Percentiles rank a stretch among this genome's conserved stretches.
phyloP scores from a whole-genome alignment of 2,113 vertebrate genomes.

The Silurus glanis region DNA sequence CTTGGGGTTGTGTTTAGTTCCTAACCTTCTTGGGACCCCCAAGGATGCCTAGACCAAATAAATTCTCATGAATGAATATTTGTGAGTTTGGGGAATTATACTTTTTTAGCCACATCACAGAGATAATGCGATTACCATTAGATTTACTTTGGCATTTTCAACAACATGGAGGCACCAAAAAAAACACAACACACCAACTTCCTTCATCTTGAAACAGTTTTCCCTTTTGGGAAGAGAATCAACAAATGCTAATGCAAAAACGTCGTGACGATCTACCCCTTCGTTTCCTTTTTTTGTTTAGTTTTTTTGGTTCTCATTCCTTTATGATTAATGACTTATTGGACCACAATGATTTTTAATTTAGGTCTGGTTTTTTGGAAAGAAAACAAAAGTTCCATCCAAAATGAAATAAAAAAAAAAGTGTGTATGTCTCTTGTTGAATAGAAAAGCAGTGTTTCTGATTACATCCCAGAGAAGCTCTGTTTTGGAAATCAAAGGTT shows the following conservation, averaged over 20 bases:
- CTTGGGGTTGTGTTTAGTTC: background rate
- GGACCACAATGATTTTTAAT: conserved; percentile 24
- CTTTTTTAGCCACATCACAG: background rate
- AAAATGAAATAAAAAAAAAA: conserved; percentile 29
- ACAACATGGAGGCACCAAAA: background rate
- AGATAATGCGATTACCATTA: background rate
- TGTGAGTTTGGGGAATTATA: background rate
- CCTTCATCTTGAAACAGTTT: background rate
- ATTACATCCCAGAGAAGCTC: conserved; percentile 35
- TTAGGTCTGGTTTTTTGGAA: conserved; percentile 39
- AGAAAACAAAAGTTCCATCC: conserved; percentile 17
- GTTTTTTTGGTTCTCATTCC: conserved; percentile 31
- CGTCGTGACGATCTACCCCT: background rate
- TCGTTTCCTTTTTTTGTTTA: background rate
- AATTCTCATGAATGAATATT: background rate
- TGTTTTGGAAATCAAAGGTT: conserved; percentile 53
- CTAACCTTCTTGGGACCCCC: background rate
- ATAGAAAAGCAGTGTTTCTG: conserved; percentile 26
- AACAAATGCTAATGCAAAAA: background rate
- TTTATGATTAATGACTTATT: conserved; percentile 48
- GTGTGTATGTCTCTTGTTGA: conserved; percentile 11
- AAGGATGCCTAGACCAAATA: background rate
- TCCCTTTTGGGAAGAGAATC: background rate
- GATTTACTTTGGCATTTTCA: conserved; percentile 5
- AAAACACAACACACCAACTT: background rate